A percentile compares a stretch with the other conserved stretches of the same genome.
Evolutionary conservation across 2,888 invertebrate species (phyloP).

Genomic region (Gymnoscelis rufifasciata): DNA sequence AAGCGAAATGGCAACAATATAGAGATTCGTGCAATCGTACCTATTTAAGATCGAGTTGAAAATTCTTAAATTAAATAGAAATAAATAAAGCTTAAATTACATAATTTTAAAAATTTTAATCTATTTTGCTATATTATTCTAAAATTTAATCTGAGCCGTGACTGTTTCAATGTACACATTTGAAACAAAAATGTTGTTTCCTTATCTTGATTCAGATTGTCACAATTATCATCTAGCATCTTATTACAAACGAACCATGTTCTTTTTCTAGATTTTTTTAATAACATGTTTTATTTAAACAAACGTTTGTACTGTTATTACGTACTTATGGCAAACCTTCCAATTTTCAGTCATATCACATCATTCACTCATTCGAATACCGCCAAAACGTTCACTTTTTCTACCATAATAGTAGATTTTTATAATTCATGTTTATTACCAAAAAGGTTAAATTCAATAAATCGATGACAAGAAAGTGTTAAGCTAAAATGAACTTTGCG

Average conservation of each 20-base stretch:
- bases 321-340: conserved; percentile 48
- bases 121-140: conserved; percentile 1
- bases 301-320: conserved; percentile 60
- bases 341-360: conserved; percentile 30
- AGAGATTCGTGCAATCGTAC: conserved; percentile 26
- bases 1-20: conserved; percentile 32
- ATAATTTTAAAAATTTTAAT: conserved; percentile 9
- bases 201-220: neutral
- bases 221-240: neutral
- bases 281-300: conserved; percentile 11
- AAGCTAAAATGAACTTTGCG: conserved; percentile 7
- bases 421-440: neutral
- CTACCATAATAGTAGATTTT: conserved; percentile 40
- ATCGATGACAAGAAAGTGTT: conserved; percentile 5
- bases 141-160: conserved; percentile 15
- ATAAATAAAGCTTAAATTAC: conserved; percentile 26
- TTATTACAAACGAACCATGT: neutral
- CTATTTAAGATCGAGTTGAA: conserved; percentile 17
- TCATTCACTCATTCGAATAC: conserved; percentile 38
- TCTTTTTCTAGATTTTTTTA: neutral
- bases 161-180: neutral
- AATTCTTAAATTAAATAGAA: conserved; percentile 18
- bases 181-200: neutral
- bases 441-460: neutral
- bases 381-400: conserved; percentile 7